These are phyloP conservation scores for Brachypodius melanocephalos DNA, from an alignment of 2,113 vertebrate species.

Conservation along the genomic window DNA sequence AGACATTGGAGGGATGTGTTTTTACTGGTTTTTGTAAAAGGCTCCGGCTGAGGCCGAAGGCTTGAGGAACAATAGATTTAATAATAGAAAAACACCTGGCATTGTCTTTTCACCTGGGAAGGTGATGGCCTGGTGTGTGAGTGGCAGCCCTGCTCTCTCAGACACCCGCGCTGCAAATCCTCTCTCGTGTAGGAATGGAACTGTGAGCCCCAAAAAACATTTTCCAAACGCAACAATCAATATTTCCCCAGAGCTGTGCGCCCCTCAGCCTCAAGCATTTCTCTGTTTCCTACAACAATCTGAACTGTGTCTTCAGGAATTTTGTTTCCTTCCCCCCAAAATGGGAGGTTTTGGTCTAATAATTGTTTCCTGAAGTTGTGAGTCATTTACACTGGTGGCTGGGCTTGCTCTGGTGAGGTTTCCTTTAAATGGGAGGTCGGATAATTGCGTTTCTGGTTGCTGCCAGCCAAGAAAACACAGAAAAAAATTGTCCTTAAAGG, in stretches of 20 bases:
- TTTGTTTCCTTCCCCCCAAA: not conserved
- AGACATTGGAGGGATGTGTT: not conserved
- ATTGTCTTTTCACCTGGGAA: not conserved
- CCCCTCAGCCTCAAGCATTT: not conserved
- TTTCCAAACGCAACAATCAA: not conserved
- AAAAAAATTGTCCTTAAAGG: not conserved
- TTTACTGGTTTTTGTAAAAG: not conserved
- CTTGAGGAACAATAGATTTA: constrained; percentile 5
- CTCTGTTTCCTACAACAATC: not conserved
- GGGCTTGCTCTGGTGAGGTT: not conserved
- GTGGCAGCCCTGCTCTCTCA: not conserved
- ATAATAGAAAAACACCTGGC: not conserved
- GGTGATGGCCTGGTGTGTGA: not conserved
- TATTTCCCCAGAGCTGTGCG: not conserved
- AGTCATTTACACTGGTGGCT: constrained; percentile 9
- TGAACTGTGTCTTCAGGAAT: not conserved
- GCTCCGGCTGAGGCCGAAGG: not conserved
- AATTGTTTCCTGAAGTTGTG: not conserved
- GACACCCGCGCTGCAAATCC: not conserved
- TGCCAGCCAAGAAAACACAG: not conserved
- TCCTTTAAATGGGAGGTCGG: not conserved
- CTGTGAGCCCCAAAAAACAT: not conserved
- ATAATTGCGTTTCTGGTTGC: not conserved
- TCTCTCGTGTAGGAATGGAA: not conserved
- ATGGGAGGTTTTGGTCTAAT: not conserved